Evolutionary conservation across 2,888 invertebrate genomes (phyloP).

Genomic region (Orthonevra nobilis): DNA sequence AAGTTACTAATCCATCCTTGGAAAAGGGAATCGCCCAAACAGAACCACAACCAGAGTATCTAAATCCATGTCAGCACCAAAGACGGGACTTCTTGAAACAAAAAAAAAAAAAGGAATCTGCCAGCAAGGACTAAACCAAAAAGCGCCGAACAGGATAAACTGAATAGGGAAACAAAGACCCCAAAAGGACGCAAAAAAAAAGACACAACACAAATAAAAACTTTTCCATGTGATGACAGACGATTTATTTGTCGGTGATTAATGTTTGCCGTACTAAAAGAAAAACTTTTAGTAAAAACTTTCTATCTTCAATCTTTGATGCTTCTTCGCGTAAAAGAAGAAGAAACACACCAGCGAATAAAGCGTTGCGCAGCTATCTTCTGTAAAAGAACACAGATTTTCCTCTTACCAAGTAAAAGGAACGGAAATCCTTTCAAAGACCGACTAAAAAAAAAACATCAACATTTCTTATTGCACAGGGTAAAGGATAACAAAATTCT

Average conservation of each 20-base stretch:
- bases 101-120: slow-evolving; percentile 41
- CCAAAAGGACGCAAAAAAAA: slow-evolving; percentile 1
- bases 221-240: slow-evolving; percentile 67
- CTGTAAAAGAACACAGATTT: too few species aligned
- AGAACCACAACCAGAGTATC: slow-evolving; percentile 23
- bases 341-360: slow-evolving; percentile 5
- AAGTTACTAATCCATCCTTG: slow-evolving; percentile 50
- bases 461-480: slow-evolving; percentile 31
- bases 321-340: slow-evolving; percentile 13
- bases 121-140: slow-evolving; percentile 1
- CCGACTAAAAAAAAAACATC: slow-evolving; percentile 24
- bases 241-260: slow-evolving; percentile 69
- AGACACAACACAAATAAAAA: too few species aligned
- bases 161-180: slow-evolving; percentile 17
- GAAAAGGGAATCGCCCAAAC: slow-evolving; percentile 1
- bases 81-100: slow-evolving; percentile 38
- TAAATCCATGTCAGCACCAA: slow-evolving; percentile 43
- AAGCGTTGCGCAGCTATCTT: too few species aligned
- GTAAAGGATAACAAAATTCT: slow-evolving; percentile 38
- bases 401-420: too few species aligned
- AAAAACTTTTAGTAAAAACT: slow-evolving; percentile 38
- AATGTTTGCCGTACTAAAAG: slow-evolving; percentile 55
- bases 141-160: slow-evolving; percentile 1
- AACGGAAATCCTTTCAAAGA: too few species aligned
- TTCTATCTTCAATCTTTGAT: slow-evolving; percentile 47